These are phyloP conservation scores for Aphyosemion australe DNA, from an alignment of 2,113 vertebrate genomes.

Conservation along the genomic window DNA sequence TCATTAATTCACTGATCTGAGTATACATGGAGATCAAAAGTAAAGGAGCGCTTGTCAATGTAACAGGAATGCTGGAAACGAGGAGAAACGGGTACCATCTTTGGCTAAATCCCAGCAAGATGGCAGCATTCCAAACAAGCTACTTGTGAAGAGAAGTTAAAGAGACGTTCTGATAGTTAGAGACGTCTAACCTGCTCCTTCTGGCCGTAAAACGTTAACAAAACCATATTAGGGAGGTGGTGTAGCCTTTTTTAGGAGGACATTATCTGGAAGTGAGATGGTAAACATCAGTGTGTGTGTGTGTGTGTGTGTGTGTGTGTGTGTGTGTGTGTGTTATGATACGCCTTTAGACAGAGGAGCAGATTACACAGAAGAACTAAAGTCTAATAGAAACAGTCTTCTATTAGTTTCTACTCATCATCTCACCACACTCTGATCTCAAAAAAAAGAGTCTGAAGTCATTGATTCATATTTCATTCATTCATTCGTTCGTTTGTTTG, in stretches of 20 bases:
- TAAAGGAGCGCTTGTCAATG: neutral
- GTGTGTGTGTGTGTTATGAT: too few relatives aligned
- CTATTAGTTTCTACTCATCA: constrained; percentile 24
- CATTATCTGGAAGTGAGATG: too few relatives aligned
- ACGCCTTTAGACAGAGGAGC: constrained; percentile 24
- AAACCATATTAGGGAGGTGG: neutral
- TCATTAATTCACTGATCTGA: neutral
- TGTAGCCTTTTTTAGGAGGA: too few relatives aligned
- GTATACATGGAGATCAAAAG: constrained; percentile 1
- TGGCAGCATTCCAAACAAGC: constrained; percentile 34
- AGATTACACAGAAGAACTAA: constrained; percentile 40
- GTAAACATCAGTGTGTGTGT: too few relatives aligned
- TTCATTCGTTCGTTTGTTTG: too few relatives aligned
- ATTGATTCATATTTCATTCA: too few relatives aligned
- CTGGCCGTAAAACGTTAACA: neutral
- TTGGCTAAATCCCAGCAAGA: constrained; percentile 44
- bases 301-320: too few relatives aligned
- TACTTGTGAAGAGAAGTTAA: constrained; percentile 28
- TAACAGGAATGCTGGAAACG: constrained; percentile 40
- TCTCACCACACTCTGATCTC: constrained; percentile 51
- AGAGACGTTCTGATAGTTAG: constrained; percentile 9
- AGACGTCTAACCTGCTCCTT: constrained; percentile 54
- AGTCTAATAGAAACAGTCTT: neutral
- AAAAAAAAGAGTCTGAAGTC: neutral
- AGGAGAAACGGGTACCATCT: constrained; percentile 32